Conservation (phyloP, 2,797 vertebrate genomes). For the Anguilla obscura region DNA sequence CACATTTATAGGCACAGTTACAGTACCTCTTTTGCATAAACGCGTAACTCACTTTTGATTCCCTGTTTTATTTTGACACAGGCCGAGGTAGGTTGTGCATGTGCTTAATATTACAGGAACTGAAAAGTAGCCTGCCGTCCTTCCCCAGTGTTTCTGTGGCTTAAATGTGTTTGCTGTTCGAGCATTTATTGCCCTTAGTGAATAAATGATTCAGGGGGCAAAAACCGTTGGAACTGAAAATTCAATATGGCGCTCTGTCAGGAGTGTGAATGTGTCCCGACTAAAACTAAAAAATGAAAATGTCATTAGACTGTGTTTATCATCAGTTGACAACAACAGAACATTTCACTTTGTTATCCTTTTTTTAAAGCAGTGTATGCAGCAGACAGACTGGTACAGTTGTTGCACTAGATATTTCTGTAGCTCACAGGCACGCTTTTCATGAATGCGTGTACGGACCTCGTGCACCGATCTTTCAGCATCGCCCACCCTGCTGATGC, state of each 20-base stretch:
- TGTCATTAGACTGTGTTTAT: not conserved
- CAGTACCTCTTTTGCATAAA: slow-evolving; percentile 1
- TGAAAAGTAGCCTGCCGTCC: not conserved
- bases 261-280: not conserved
- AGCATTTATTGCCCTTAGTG: not conserved
- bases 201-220: not conserved
- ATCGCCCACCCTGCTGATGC: not conserved
- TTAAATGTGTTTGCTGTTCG: not conserved
- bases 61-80: not conserved
- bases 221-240: not conserved
- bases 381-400: not conserved
- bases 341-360: not conserved
- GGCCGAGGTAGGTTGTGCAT: not conserved
- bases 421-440: not conserved
- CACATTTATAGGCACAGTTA: slow-evolving; percentile 22
- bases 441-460: not conserved
- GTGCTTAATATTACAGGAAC: not conserved
- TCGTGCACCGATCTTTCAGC: not conserved
- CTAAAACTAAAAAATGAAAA: not conserved
- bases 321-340: not conserved
- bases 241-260: not conserved
- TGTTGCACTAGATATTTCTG: not conserved
- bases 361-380: not conserved
- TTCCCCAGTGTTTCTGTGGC: not conserved
- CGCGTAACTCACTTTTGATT: not conserved